Base-by-base conservation (phyloP, 2,888 invertebrate species). In the Pollenia angustigena region DNA sequence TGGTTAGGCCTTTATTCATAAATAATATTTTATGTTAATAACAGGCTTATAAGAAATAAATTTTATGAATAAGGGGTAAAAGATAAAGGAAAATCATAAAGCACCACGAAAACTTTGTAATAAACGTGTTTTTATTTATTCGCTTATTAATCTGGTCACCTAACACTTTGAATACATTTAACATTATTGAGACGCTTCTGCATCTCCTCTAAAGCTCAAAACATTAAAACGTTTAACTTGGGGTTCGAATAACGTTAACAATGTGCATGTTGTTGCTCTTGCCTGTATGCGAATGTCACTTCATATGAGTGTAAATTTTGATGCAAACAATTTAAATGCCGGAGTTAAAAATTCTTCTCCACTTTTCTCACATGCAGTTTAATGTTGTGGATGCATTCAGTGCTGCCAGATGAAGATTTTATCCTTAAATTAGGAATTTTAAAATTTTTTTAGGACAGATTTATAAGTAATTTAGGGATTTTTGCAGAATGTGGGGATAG, bases 121-220 rank as follows among this genome's bases (percentile, higher is more conserved):
- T 32, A 4, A 32, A 32, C 32, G 2, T 2, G 32, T 32, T 32
- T 32, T 32, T 32, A 32, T 32, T 32, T 32, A 32, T 32, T 32
- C 32, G 32, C 32, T 32, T 32, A 11, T 18, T 18, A 1, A 46
- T 14, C 66, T 68, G 50, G 68, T 48, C 50, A 50, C 50, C 50
- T 32, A 4, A 32, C n/a, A 11, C 40, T 58, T 66, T 48, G 14
- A 2, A 52, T 69, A 12, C 42, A 52, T 9, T 16, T 52, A 48
- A 62, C 4, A n/a, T 18, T 62, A 42, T 62, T 16, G 18, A 75
- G 48, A 50, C 52, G 60, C 48, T 40, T 40, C 9, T 60, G 16
- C 14, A 50, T 75, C 75, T 75, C 62, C 42, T 16, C 12, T 74
- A 2, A 4, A 32, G 60, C 3, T 60, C 11, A 50, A 74, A 32